These are phyloP conservation scores for Camponotus vicinus DNA, from an alignment of 1,140 invertebrate genomes.

Conservation along the genomic window DNA sequence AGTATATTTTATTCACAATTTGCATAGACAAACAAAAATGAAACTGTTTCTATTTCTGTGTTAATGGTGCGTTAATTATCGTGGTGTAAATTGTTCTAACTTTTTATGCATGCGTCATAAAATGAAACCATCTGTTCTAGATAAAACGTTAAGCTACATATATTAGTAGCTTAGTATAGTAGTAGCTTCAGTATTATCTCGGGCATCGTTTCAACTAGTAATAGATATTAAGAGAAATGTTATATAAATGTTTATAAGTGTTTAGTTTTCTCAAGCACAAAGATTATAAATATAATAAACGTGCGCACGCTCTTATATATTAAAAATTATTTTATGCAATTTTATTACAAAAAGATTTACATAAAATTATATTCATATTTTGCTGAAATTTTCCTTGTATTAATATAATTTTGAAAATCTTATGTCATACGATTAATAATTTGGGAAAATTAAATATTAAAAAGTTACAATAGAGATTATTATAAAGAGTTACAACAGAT, in stretches of 20 bases:
- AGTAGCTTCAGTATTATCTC: neutral
- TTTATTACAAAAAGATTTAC: neutral
- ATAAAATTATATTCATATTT: neutral
- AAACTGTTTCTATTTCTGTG: neutral
- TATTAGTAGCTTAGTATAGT: too few relatives aligned
- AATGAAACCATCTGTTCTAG: conserved; percentile 15
- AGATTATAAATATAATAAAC: neutral
- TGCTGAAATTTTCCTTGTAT: neutral
- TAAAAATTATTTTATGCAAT: neutral
- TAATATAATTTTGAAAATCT: neutral
- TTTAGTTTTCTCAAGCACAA: neutral
- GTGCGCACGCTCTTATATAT: neutral
- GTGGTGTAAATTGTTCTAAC: conserved; percentile 11
- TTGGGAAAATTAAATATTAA: neutral
- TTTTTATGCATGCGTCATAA: conserved; percentile 6
- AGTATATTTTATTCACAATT: neutral
- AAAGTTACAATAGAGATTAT: neutral
- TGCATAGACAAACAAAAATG: neutral
- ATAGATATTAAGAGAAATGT: neutral
- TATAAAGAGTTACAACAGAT: neutral
- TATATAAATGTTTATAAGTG: neutral
- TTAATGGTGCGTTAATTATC: conserved; percentile 22
- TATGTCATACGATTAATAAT: neutral
- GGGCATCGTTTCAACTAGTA: neutral
- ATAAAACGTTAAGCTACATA: neutral